Conservation (phyloP, 2,888 invertebrate genomes). For the Conus canariensis region DNA sequence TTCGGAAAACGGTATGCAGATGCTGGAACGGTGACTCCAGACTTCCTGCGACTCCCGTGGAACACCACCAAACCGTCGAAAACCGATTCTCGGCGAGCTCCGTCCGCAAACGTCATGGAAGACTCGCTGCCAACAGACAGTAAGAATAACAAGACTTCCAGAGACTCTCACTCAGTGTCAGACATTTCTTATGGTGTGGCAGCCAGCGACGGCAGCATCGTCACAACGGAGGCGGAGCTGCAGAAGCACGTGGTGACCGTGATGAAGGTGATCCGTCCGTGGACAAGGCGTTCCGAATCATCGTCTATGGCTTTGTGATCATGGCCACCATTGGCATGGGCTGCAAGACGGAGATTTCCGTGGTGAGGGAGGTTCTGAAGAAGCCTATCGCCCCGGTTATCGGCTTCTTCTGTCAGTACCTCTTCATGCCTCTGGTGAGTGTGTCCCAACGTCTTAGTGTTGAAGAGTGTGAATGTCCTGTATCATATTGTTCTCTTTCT, state of each 20-base stretch:
- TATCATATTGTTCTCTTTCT: neutral
- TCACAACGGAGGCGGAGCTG: neutral
- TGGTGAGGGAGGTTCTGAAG: conserved; percentile 77
- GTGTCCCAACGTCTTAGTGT: neutral
- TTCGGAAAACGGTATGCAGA: neutral
- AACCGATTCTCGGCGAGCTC: neutral
- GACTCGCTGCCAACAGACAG: neutral
- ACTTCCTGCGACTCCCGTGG: neutral
- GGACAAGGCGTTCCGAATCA: conserved; percentile 70
- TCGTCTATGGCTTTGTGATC: conserved; percentile 74
- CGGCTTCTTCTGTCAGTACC: conserved; percentile 80
- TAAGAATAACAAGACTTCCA: neutral
- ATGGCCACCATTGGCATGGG: conserved; percentile 80
- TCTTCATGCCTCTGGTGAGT: conserved; percentile 81
- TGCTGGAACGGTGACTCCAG: neutral
- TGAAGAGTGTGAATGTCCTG: neutral
- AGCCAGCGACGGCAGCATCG: neutral
- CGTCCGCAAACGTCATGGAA: neutral
- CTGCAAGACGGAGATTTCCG: conserved; percentile 77
- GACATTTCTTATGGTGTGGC: neutral
- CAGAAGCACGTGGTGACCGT: conserved; percentile 54
- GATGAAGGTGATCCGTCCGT: conserved; percentile 55
- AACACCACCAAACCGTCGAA: neutral
- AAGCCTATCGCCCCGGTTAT: conserved; percentile 80
- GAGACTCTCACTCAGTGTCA: neutral